These are phyloP conservation scores for Paracentrotus lividus DNA, from an alignment of 53 echinoderm and acorn worm genomes.

Conservation along the genomic window DNA sequence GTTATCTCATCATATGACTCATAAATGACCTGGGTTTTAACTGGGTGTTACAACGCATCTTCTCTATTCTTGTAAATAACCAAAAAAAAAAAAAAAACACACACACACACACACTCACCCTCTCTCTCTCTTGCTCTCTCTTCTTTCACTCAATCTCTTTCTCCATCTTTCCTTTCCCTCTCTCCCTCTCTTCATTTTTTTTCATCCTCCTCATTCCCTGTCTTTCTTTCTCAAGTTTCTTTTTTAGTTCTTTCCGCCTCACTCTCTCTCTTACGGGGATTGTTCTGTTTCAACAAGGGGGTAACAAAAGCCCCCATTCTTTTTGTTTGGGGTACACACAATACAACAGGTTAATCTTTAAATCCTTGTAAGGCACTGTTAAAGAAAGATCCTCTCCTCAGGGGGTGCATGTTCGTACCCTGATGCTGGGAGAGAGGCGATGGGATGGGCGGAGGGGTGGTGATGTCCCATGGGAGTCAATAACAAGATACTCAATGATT, in stretches of 20 bases:
- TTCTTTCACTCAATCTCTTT: too few species aligned
- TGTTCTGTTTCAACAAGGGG: background rate
- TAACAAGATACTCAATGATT: background rate
- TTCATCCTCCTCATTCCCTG: background rate
- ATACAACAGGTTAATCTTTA: conserved; percentile 29
- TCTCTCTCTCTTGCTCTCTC: background rate
- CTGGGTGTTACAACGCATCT: too few species aligned
- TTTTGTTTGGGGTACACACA: conserved; percentile 42
- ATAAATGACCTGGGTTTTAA: too few species aligned
- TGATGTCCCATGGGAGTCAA: too few species aligned
- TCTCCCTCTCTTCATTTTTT: background rate
- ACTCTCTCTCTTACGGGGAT: background rate
- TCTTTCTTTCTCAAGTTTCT: background rate
- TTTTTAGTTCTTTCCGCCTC: background rate
- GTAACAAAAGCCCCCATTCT: conserved; percentile 26
- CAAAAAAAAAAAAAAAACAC: too few species aligned
- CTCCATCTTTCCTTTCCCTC: background rate
- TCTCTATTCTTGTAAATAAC: too few species aligned
- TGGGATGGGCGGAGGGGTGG: background rate
- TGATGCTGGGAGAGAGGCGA: background rate
- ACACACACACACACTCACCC: too few species aligned
- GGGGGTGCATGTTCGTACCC: conserved; percentile 8
- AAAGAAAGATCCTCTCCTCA: background rate
- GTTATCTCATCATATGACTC: background rate
- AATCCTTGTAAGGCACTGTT: conserved; percentile 65